These are phyloP conservation scores for Thera obeliscata DNA, from an alignment of 2,888 invertebrate species.

Conservation along the genomic window DNA sequence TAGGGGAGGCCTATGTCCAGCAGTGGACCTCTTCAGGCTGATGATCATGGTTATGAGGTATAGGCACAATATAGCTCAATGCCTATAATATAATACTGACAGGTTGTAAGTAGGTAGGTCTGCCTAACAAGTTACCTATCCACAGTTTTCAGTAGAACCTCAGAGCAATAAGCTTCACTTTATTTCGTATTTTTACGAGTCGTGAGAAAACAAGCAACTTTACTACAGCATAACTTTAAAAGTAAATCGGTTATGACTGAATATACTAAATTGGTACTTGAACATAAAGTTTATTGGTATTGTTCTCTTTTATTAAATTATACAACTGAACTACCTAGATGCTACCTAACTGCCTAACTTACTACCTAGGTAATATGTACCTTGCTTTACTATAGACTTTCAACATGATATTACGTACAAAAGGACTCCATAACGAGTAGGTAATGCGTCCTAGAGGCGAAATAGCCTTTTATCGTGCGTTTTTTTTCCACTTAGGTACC, in stretches of 20 bases:
- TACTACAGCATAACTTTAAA: background rate
- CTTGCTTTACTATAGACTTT: background rate
- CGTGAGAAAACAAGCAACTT: no score
- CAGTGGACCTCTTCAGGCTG: no score
- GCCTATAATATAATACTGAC: no score
- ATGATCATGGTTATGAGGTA: no score
- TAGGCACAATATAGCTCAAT: no score
- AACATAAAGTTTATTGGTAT: background rate
- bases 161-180: no score
- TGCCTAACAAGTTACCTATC: background rate
- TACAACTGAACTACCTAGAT: background rate
- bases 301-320: background rate
- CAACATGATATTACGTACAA: background rate
- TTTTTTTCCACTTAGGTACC: background rate
- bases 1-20: no score
- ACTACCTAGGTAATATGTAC: background rate
- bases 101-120: no score
- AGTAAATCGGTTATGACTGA: background rate
- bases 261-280: background rate
- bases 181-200: no score
- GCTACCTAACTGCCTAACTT: no score
- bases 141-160: no score
- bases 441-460: constrained; percentile 7
- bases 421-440: background rate
- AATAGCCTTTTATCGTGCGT: constrained; percentile 5